Base-by-base conservation (phyloP, 2,113 vertebrate genomes). In the Bungarus multicinctus region DNA sequence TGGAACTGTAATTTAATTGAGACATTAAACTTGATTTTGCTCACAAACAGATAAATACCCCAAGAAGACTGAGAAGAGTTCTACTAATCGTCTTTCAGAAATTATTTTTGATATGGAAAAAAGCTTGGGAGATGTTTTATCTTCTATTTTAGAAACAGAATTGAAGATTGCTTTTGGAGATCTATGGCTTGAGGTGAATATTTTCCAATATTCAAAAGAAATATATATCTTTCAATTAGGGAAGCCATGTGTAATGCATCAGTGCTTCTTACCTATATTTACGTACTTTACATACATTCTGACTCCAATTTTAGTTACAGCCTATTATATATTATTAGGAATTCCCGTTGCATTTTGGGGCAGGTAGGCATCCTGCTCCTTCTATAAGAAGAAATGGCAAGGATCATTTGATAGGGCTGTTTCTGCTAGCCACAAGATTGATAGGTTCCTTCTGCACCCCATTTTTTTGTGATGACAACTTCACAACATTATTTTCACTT, bases 151-250 rank as follows among this genome's bases (percentile, higher is more conserved):
- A 93, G 98, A 98, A 97, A 98, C 97, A 30, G 99, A 99, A 97
- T 99, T 99, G 99, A 99, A 98, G 97, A 97, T 98, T 12, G 98
- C 96, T 10, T 99, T 96, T 25, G 98, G 98, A 90, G 97, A 98
- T 8, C 96, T 99, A 1, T 99, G 99, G 99, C 95, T 97, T 50
- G 98, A 99, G 98, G 99, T 99, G 94, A 94, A 95, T 90, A 20
- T 55, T 88, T 22, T 86, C 81, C 34, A n/a, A 25, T 30, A n/a
- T 91, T 34, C 53, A 85, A 86, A 57, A 57, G 81, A 85, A 91
- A 22, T 57, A 86, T 22, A 45, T 27, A 8, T 18, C 47, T 69
- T 90, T 9, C 50, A 60, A 27, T 45, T 30, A 69, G n/a, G n/a
- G n/a, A 69, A 34, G 0, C n/a, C 12, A n/a, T 12, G 60, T 53